These are phyloP conservation scores for Lichenostomus cassidix DNA, from an alignment of 2,113 vertebrate genomes.

Conservation along the genomic window DNA sequence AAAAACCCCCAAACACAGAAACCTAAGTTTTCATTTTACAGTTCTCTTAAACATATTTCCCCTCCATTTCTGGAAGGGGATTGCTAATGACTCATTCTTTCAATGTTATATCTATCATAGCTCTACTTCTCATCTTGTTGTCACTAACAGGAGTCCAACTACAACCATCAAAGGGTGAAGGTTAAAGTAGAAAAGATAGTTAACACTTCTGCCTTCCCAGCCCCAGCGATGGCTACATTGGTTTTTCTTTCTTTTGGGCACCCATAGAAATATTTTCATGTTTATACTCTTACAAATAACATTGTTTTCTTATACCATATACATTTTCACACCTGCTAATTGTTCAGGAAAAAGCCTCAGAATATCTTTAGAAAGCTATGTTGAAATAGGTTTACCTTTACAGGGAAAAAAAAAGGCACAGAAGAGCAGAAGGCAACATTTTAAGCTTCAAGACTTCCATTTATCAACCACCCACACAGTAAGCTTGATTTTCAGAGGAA, in stretches of 20 bases:
- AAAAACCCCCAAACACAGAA: neutral
- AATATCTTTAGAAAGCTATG: neutral
- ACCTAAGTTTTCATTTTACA: neutral
- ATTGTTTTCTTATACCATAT: neutral
- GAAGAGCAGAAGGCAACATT: neutral
- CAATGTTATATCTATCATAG: neutral
- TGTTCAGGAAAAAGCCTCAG: neutral
- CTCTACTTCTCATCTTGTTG: neutral
- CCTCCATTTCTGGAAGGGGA: neutral
- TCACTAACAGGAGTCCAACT: neutral
- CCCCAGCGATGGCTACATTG: neutral
- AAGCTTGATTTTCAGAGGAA: neutral
- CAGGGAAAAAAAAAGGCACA: neutral
- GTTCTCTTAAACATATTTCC: neutral
- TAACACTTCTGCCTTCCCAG: neutral
- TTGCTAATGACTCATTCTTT: neutral
- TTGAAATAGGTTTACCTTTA: neutral
- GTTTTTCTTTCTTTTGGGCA: neutral
- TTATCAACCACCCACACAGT: neutral
- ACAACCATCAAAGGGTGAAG: neutral
- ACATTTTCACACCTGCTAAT: neutral
- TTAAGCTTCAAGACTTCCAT: neutral
- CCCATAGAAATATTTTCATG: neutral
- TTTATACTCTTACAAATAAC: neutral
- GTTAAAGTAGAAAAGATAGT: neutral